Percentiles rank a stretch among this genome's conserved stretches.
Evolutionary conservation across 2,888 invertebrate genomes (phyloP).

Genomic region (Mesorhabditis spiculigera): DNA sequence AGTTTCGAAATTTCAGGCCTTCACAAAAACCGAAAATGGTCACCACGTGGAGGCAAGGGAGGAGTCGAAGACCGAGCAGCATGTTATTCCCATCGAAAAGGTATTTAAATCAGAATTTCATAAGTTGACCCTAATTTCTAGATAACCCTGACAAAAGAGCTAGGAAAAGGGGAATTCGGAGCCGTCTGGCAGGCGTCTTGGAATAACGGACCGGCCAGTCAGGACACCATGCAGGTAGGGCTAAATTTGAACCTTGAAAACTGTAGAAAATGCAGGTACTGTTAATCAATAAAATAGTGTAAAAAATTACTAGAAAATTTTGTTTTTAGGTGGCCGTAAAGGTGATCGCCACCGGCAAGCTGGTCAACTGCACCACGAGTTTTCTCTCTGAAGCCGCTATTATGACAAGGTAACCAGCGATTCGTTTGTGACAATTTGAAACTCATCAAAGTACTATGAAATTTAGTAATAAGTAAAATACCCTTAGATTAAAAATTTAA

Average conservation of each 20-base stretch:
- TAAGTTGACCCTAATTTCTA: constrained; percentile 11
- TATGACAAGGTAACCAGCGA: constrained; percentile 86
- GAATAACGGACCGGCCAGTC: constrained; percentile 60
- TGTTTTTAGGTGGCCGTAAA: constrained; percentile 67
- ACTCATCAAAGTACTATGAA: no score
- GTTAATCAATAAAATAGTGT: not conserved
- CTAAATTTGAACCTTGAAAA: no score
- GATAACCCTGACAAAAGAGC: constrained; percentile 76
- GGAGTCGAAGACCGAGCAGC: constrained; percentile 28
- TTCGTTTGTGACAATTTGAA: no score
- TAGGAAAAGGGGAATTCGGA: constrained; percentile 95
- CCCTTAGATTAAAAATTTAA: no score
- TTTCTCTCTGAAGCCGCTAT: constrained; percentile 94
- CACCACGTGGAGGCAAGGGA: not conserved
- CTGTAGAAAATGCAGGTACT: no score
- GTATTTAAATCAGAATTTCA: constrained; percentile 10
- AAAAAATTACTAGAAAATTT: constrained; percentile 9
- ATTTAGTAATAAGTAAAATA: no score
- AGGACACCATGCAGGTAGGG: constrained; percentile 62
- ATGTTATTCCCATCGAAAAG: constrained; percentile 51
- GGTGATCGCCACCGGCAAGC: constrained; percentile 85
- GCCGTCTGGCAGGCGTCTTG: constrained; percentile 83
- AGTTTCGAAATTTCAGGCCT: not conserved
- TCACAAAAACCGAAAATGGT: not conserved
- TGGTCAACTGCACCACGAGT: constrained; percentile 92